These are phyloP conservation scores for Sinella curviseta DNA, from an alignment of 1,140 invertebrate genomes.

Conservation along the genomic window DNA sequence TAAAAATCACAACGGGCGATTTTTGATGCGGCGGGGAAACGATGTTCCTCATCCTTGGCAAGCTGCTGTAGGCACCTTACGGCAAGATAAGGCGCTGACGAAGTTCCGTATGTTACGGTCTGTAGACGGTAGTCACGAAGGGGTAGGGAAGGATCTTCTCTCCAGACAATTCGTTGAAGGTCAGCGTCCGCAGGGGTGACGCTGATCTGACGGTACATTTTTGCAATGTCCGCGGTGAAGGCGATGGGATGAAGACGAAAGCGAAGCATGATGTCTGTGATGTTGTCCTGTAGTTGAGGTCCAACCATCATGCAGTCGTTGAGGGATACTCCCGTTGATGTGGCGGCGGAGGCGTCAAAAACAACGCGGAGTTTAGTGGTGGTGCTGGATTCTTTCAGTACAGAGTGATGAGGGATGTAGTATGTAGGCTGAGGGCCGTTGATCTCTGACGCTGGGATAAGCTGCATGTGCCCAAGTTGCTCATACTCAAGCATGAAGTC, in stretches of 20 bases:
- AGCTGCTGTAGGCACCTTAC: constrained; percentile 49
- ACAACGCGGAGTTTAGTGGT: too few relatives aligned
- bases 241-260: too few relatives aligned
- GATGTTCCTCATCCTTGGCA: constrained; percentile 23
- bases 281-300: too few relatives aligned
- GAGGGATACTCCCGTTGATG: constrained; percentile 45
- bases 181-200: constrained; percentile 31
- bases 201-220: too few relatives aligned
- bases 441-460: background rate
- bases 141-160: constrained; percentile 30
- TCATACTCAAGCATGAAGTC: background rate
- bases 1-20: constrained; percentile 41
- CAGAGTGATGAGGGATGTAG: background rate
- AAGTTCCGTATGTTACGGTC: too few relatives aligned
- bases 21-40: constrained; percentile 34
- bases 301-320: constrained; percentile 49
- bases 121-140: too few relatives aligned
- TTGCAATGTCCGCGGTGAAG: too few relatives aligned
- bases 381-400: constrained; percentile 38
- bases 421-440: background rate
- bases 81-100: constrained; percentile 52
- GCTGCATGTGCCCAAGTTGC: background rate
- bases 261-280: too few relatives aligned
- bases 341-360: constrained; percentile 41
- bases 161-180: constrained; percentile 47